Conservation (phyloP, 2,888 invertebrate genomes). For the Mongoloraphidia duomilia region DNA sequence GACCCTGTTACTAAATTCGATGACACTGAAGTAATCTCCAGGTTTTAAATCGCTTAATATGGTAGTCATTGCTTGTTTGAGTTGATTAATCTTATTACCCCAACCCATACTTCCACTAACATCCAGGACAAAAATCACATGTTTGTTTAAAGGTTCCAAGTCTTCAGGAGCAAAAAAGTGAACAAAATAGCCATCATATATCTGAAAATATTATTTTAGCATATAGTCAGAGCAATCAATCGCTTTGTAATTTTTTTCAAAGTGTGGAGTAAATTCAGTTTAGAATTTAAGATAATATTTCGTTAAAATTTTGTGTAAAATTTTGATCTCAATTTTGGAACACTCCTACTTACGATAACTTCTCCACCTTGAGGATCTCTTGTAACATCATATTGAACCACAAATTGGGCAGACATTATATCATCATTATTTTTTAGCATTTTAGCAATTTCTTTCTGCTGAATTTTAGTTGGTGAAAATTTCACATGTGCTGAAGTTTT, state of each 20-base stretch:
- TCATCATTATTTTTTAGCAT: conserved; percentile 18
- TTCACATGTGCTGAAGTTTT: conserved; percentile 36
- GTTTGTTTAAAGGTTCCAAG: conserved; percentile 43
- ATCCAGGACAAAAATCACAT: conserved; percentile 59
- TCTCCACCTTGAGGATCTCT: conserved; percentile 42
- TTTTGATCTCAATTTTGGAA: too few relatives aligned
- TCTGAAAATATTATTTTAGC: conserved; percentile 24
- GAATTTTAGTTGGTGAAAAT: conserved; percentile 42
- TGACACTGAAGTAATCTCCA: conserved; percentile 51
- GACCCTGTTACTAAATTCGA: conserved; percentile 46
- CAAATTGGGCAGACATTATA: conserved; percentile 47
- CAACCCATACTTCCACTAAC: conserved; percentile 57
- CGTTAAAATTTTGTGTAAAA: too few relatives aligned
- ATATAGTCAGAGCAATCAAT: too few relatives aligned
- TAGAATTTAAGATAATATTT: too few relatives aligned
- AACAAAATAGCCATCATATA: conserved; percentile 58
- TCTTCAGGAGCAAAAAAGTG: conserved; percentile 57
- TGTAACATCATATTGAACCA: conserved; percentile 54
- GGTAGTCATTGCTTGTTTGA: conserved; percentile 51
- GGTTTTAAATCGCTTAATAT: conserved; percentile 47
- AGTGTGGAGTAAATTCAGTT: too few relatives aligned
- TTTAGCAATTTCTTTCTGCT: conserved; percentile 38
- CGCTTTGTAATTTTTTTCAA: too few relatives aligned
- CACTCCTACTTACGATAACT: conserved; percentile 29
- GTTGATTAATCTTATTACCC: conserved; percentile 48